Base-by-base conservation (phyloP, 2,888 invertebrate species). In the Cremastinae sp. region DNA sequence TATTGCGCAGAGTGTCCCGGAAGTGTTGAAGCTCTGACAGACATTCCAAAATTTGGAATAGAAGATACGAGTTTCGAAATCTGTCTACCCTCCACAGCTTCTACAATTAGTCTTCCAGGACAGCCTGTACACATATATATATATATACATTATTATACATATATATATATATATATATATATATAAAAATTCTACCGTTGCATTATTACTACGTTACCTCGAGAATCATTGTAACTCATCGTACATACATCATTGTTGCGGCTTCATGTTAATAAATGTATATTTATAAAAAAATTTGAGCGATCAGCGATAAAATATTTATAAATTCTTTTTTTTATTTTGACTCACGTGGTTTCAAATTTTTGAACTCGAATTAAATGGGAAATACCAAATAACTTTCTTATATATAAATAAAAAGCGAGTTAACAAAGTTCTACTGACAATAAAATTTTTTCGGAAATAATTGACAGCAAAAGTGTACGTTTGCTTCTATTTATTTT, bases 231-330 rank as follows among this genome's bases (percentile, higher is more conserved):
- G 65, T 65, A 72, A 65, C 58, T 51, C 72, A 65, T 72, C 58
- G 65, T 65, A 41, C 58, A 58, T 65, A 41, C 65, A 65, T 74
- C 53, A 69, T 75, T 69, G 77, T 80, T 81, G 65, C 65, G 81
- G 78, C 75, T 82, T 82, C 71, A 65, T 83, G 81, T 84, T 84
- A 83, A 85, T 85, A 85, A 83, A 80, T 85, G 81, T 82, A 82
- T 80, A 80, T 81, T 80, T 79, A 70, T 79, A 73, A 71, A 68
- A n/a, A 72, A 43, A 8, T 64, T 64, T 4, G 22, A 10, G 5
- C 28, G n/a, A 28, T n/a, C 3, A 10, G 20, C 41, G 37, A n/a
- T 37, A 20, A 20, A 59, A 18, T 20, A 12, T 45, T 45, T 10
- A 12, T 1, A 45, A 1, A 12, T 4, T 2, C 4, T 12, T 12